Percentiles rank a stretch among this genome's conserved stretches.
phyloP scores from a whole-genome alignment of 2,113 vertebrate species.

The Tautogolabrus adspersus region DNA sequence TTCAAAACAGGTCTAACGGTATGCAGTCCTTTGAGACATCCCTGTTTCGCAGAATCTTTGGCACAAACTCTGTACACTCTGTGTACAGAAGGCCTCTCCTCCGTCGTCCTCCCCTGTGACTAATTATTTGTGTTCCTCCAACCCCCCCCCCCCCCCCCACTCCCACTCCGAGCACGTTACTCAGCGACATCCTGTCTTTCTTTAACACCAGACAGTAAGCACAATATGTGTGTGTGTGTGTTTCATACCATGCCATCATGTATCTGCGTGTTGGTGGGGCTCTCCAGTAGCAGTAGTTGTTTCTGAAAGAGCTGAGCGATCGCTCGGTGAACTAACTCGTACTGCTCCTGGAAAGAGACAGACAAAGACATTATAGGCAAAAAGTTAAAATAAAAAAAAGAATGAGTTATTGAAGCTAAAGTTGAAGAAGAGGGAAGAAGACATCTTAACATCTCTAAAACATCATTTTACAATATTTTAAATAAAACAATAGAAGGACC shows the following conservation, averaged over 20 bases:
- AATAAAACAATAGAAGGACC: slow-evolving; percentile 4
- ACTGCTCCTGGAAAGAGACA: slow-evolving; percentile 89
- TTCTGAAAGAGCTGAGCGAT: slow-evolving; percentile 97
- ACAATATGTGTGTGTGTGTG: slow-evolving; percentile 17
- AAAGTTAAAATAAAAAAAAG: neutral
- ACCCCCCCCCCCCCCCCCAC: too few relatives aligned
- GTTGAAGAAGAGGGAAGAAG: neutral
- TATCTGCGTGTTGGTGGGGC: slow-evolving; percentile 87
- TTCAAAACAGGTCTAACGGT: slow-evolving; percentile 34
- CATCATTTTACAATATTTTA: slow-evolving; percentile 24
- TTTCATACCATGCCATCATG: slow-evolving; percentile 90
- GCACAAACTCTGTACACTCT: slow-evolving; percentile 24
- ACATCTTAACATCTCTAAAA: slow-evolving; percentile 28
- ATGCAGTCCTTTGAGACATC: slow-evolving; percentile 7
- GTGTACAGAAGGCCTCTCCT: slow-evolving; percentile 38
- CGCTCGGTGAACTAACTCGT: slow-evolving; percentile 96
- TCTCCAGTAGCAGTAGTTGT: slow-evolving; percentile 91
- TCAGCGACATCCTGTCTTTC: slow-evolving; percentile 70
- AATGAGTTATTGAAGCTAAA: neutral
- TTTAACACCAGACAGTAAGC: slow-evolving; percentile 48
- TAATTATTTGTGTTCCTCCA: slow-evolving; percentile 72
- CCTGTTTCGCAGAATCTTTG: slow-evolving; percentile 11
- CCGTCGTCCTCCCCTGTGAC: slow-evolving; percentile 66
- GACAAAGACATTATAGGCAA: neutral
- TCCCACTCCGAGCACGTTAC: slow-evolving; percentile 50